Conservation (phyloP, 2,888 invertebrate species). For the Alloplasta piceator region DNA sequence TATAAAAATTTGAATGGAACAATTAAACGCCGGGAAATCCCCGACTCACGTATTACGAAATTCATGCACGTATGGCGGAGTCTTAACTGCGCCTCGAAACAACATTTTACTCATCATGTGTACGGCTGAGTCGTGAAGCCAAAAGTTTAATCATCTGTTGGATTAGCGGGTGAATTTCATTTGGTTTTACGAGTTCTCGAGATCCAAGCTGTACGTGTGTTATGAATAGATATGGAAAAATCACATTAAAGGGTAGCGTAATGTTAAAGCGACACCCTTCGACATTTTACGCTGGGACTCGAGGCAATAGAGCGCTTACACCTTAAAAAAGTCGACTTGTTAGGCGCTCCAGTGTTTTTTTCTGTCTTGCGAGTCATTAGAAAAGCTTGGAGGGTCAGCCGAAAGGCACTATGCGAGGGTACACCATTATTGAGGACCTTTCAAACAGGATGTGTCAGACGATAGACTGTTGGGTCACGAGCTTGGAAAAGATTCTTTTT, state of each 20-base stretch:
- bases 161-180: conserved; percentile 81
- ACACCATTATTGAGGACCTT: conserved; percentile 31
- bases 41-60: conserved; percentile 50
- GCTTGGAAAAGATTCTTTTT: not conserved
- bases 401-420: conserved; percentile 21
- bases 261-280: conserved; percentile 71
- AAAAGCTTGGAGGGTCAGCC: not conserved
- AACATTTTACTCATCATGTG: not conserved
- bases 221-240: conserved; percentile 42
- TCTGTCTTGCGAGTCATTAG: conserved; percentile 33
- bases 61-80: conserved; percentile 58
- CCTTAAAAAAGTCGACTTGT: conserved; percentile 31
- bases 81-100: not conserved
- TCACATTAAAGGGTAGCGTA: conserved; percentile 62
- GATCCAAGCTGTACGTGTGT: conserved; percentile 67
- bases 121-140: conserved; percentile 23
- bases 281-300: conserved; percentile 61
- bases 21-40: conserved; percentile 40
- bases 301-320: not conserved
- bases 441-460: conserved; percentile 43
- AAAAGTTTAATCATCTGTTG: conserved; percentile 80
- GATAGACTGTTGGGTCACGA: conserved; percentile 25
- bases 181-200: conserved; percentile 82
- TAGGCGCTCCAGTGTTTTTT: not conserved
- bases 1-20: conserved; percentile 26